Base-by-base conservation (phyloP, 1,140 invertebrate genomes). In the Drosophila grimshawi region DNA sequence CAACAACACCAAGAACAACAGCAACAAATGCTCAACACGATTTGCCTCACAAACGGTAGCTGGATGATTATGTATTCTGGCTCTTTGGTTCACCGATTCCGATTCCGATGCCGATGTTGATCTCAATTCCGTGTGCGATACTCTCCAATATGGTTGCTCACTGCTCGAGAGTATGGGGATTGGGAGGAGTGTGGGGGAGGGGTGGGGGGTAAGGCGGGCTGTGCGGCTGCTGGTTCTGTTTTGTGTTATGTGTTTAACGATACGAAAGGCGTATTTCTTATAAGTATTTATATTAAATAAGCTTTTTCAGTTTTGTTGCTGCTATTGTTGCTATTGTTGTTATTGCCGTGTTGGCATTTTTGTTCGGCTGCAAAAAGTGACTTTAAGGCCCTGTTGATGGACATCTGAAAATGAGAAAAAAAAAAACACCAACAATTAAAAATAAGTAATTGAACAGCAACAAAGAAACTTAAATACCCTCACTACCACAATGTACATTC, bases 221-320 rank as follows among this genome's bases (percentile, higher is more conserved):
- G 55, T 53, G 10, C 60, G 39, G 61, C 53, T 43, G 33, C 27
- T 63, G 67, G 41, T 86, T 86, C 82, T 73, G 82, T 57, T 76
- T 86, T 76, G 71, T 81, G 78, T 86, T 81, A 73, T 52, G 19
- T 46, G 73, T 45, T 70, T 74, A 68, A 71, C 59, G 59, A 37
- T 59, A 61, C 56, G 45, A 65, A 19, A 19, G 53, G 64, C 46
- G 68, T 60, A 53, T 37, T 68, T 63, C 59, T 52, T 75, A 72
- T 71, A 81, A 46, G 45, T 65, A 70, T 86, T 88, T 79, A 69
- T 79, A 80, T 82, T 76, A 88, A 88, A 74, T 74, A 88, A 86
- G 79, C 66, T 78, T 32, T 19, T 63, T 78, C 48, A 61, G 49
- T 53, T 53, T 60, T 73, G 59, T 51, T 72, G 46, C 45, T 69